phyloP scores from a whole-genome alignment of 2,888 invertebrate genomes.

The Synanthedon myopaeformis region DNA sequence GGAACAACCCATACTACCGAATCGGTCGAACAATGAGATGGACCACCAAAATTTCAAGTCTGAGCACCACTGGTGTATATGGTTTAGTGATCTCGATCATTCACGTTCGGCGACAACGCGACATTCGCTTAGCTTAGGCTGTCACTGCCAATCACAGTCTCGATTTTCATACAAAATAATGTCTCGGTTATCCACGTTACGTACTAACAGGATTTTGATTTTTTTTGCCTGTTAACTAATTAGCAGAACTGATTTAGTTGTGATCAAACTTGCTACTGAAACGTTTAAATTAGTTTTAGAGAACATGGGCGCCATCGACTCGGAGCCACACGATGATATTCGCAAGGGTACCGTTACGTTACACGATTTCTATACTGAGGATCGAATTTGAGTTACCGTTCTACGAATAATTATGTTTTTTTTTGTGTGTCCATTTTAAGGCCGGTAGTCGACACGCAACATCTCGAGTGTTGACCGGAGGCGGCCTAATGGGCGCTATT shows the following conservation, averaged over 20 bases:
- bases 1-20: not conserved
- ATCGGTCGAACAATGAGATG: not conserved
- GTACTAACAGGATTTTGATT: slow-evolving; percentile 7
- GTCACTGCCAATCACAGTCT: not conserved
- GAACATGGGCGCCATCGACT: slow-evolving; percentile 25
- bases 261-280: not conserved
- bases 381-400: slow-evolving; percentile 61
- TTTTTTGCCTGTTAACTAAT: slow-evolving; percentile 3
- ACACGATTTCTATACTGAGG: slow-evolving; percentile 33
- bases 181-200: not conserved
- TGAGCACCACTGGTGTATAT: too few species aligned
- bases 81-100: not conserved
- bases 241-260: not conserved
- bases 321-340: slow-evolving; percentile 24
- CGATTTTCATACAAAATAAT: not conserved
- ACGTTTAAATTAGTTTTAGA: not conserved
- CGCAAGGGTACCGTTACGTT: slow-evolving; percentile 31
- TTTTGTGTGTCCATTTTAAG: slow-evolving; percentile 32
- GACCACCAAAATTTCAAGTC: too few species aligned
- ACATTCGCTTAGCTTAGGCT: not conserved
- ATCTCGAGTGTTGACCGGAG: slow-evolving; percentile 30
- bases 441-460: slow-evolving; percentile 53
- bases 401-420: slow-evolving; percentile 59
- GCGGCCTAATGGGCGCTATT: slow-evolving; percentile 58
- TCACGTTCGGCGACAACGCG: not conserved